Evolutionary conservation across 1,140 invertebrate genomes (phyloP).

Genomic region (Hypsibius dujardini): DNA sequence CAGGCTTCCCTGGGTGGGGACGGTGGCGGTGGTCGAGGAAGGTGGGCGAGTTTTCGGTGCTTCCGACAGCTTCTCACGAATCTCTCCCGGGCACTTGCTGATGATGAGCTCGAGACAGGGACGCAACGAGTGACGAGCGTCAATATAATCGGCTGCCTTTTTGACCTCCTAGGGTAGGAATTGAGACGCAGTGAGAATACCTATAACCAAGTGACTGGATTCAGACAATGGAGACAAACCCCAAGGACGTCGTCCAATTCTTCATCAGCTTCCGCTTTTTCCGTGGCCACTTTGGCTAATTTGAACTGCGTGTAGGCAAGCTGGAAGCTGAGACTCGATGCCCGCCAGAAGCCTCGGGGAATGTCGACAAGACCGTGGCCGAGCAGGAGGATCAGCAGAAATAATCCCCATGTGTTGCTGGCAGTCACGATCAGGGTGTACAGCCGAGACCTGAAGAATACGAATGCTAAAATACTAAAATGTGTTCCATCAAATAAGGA

Average conservation of each 20-base stretch:
- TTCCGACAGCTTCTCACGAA: neutral
- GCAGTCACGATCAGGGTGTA: conserved; percentile 51
- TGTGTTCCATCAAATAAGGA: neutral
- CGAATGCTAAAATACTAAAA: neutral
- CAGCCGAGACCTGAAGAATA: neutral
- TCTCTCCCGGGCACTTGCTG: conserved; percentile 45
- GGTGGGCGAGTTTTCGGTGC: neutral
- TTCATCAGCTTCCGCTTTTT: conserved; percentile 91
- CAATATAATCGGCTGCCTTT: conserved; percentile 31
- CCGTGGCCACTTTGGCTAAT: conserved; percentile 81
- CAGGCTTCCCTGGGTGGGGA: neutral
- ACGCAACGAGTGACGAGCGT: conserved; percentile 34
- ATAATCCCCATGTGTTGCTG: conserved; percentile 97
- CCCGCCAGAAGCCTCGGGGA: conserved; percentile 67
- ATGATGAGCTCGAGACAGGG: conserved; percentile 58
- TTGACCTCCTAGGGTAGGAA: conserved; percentile 31
- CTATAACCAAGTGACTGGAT: conserved; percentile 53
- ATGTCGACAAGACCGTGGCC: conserved; percentile 94
- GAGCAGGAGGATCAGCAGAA: conserved; percentile 74
- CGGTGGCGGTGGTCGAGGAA: neutral
- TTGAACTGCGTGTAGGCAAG: conserved; percentile 84
- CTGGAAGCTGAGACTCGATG: conserved; percentile 25
- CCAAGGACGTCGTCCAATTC: conserved; percentile 81
- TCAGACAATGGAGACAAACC: too few species aligned
- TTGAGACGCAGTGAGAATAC: conserved; percentile 25